A percentile compares a stretch with the other conserved stretches of the same genome.
phyloP scores from a whole-genome alignment of 2,888 invertebrate species.

The Vanessa cardui region DNA sequence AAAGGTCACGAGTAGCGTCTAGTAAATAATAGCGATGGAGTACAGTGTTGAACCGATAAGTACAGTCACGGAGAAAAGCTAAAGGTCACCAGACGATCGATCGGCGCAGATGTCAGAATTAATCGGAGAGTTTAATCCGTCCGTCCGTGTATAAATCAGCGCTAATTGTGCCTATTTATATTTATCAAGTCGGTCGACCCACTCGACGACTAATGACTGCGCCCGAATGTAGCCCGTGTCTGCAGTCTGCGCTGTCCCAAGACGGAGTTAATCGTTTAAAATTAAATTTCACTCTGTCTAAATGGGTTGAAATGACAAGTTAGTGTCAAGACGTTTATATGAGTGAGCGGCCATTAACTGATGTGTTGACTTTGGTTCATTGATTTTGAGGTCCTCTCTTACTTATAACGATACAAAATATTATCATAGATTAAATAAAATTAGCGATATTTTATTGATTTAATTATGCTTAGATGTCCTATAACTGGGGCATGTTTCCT shows the following conservation, averaged over 20 bases:
- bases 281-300: not conserved
- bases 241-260: slow-evolving; percentile 8
- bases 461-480: no score
- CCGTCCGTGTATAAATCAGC: slow-evolving; percentile 71
- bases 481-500: no score
- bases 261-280: slow-evolving; percentile 2
- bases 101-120: slow-evolving; percentile 76
- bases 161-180: slow-evolving; percentile 76
- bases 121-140: slow-evolving; percentile 75
- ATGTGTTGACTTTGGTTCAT: no score
- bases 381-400: no score
- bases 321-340: no score
- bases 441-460: no score
- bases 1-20: not conserved
- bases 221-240: slow-evolving; percentile 45
- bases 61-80: slow-evolving; percentile 73
- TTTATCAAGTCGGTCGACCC: slow-evolving; percentile 60
- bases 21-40: slow-evolving; percentile 10
- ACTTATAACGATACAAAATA: no score
- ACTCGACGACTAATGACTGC: slow-evolving; percentile 56
- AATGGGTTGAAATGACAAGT: not conserved
- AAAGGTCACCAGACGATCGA: slow-evolving; percentile 74
- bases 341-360: no score
- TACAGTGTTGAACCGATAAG: slow-evolving; percentile 48
- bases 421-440: no score